Percentiles rank a stretch among this genome's conserved stretches.
Evolutionary conservation across 2,797 vertebrate species (phyloP).

Genomic region (Meda fulgida): DNA sequence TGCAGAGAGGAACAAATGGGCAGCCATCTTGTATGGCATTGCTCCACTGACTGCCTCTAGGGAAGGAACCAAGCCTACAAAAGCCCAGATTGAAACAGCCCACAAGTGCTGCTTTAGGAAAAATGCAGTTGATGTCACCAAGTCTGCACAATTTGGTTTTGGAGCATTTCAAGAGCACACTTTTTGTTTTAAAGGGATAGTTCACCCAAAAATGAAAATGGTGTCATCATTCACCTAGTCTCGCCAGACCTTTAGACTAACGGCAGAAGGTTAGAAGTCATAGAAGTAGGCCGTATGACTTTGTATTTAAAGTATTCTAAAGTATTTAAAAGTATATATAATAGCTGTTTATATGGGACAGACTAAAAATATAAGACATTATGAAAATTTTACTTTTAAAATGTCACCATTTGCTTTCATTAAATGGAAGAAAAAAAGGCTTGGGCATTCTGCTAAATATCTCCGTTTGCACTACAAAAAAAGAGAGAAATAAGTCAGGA

Average conservation of each 20-base stretch:
- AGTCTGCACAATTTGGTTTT: neutral
- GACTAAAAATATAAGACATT: neutral
- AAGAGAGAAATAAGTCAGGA: neutral
- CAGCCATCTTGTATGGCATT: constrained; percentile 50
- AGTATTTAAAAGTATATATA: no score
- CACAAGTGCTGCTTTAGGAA: constrained; percentile 3
- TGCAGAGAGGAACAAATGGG: constrained; percentile 42
- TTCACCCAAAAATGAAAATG: neutral
- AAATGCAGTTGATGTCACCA: neutral
- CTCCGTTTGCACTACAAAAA: neutral
- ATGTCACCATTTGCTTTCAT: neutral
- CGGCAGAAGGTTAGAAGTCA: neutral
- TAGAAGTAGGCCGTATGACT: neutral
- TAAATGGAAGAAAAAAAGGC: neutral
- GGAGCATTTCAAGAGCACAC: neutral
- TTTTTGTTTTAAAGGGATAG: neutral
- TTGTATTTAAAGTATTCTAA: neutral
- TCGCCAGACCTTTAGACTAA: neutral
- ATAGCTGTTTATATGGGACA: neutral
- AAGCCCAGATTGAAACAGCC: neutral
- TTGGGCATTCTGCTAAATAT: neutral
- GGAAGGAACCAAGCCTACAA: constrained; percentile 13
- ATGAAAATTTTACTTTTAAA: neutral
- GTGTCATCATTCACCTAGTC: neutral
- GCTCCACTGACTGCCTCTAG: constrained; percentile 39